A percentile compares a stretch with the other conserved stretches of the same genome.
Evolutionary conservation across 2,113 vertebrate species (phyloP).

Genomic region (Platichthys stellatus): DNA sequence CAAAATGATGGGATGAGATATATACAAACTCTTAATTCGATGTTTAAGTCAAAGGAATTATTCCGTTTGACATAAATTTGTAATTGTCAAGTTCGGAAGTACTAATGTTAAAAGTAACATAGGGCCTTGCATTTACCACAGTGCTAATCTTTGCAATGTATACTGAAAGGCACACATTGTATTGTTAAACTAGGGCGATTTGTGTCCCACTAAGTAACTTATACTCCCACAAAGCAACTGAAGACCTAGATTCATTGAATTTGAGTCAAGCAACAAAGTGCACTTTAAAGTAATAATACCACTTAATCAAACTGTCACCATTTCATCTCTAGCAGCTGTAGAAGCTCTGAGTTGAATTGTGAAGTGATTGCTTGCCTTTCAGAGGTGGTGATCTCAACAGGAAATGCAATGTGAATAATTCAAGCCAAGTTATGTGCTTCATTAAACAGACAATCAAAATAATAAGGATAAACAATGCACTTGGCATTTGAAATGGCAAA

Average conservation of each 20-base stretch:
- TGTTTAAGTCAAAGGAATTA: conserved; percentile 11
- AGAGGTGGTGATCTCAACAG: conserved; percentile 1
- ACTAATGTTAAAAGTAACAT: background rate
- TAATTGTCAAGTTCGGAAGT: background rate
- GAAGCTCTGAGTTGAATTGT: background rate
- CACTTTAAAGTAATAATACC: background rate
- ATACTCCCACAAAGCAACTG: conserved; percentile 21
- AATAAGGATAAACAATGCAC: conserved; percentile 10
- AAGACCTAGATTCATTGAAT: conserved; percentile 25
- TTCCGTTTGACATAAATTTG: background rate
- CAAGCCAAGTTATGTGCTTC: conserved; percentile 10
- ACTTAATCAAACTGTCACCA: background rate
- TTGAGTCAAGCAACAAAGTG: background rate
- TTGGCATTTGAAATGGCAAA: conserved; percentile 62
- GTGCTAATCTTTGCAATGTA: conserved; percentile 18
- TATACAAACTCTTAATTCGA: background rate
- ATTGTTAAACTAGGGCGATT: background rate
- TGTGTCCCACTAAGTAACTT: conserved; percentile 14
- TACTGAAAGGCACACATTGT: conserved; percentile 36
- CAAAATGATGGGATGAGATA: background rate
- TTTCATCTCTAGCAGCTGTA: background rate
- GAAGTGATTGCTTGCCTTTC: background rate
- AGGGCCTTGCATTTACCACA: conserved; percentile 8
- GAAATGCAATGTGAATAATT: conserved; percentile 4
- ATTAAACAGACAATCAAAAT: conserved; percentile 17